Conservation (phyloP, 2,888 invertebrate genomes). For the Acleris emargana region DNA sequence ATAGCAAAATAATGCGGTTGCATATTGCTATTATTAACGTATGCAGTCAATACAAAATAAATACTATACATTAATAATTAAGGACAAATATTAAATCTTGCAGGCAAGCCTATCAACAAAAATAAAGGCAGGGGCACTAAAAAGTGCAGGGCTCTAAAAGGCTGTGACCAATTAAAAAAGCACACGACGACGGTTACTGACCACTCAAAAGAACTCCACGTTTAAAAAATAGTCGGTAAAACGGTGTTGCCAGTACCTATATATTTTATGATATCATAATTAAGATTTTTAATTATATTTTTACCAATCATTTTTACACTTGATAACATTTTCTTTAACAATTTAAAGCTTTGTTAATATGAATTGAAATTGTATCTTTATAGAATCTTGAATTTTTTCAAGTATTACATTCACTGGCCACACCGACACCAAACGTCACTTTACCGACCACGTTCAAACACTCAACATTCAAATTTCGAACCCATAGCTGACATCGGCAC, state of each 20-base stretch:
- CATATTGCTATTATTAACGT: slow-evolving; percentile 2
- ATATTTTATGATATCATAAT: no score
- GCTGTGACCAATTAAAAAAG: slow-evolving; percentile 16
- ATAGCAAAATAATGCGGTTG: slow-evolving; percentile 12
- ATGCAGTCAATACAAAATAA: neutral
- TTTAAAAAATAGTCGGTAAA: neutral
- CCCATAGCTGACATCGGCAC: slow-evolving; percentile 79
- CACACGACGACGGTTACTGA: slow-evolving; percentile 29
- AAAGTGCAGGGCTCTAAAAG: slow-evolving; percentile 12
- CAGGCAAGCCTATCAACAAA: slow-evolving; percentile 3
- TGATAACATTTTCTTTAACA: no score
- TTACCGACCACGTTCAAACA: slow-evolving; percentile 43
- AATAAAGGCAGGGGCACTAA: slow-evolving; percentile 23
- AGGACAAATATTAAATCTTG: slow-evolving; percentile 3
- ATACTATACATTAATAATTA: slow-evolving; percentile 4
- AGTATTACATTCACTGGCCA: no score
- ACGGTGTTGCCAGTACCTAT: neutral
- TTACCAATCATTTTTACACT: no score
- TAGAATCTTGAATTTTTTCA: no score
- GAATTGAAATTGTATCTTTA: no score
- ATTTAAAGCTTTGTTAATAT: no score
- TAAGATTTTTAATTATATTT: no score
- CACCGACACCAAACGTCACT: slow-evolving; percentile 15
- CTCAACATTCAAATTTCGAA: slow-evolving; percentile 60
- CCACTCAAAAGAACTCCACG: slow-evolving; percentile 43